A percentile compares a stretch with the other conserved stretches of the same genome.
phyloP scores from a whole-genome alignment of 1,140 invertebrate genomes.

The Drosophila lacertosa region DNA sequence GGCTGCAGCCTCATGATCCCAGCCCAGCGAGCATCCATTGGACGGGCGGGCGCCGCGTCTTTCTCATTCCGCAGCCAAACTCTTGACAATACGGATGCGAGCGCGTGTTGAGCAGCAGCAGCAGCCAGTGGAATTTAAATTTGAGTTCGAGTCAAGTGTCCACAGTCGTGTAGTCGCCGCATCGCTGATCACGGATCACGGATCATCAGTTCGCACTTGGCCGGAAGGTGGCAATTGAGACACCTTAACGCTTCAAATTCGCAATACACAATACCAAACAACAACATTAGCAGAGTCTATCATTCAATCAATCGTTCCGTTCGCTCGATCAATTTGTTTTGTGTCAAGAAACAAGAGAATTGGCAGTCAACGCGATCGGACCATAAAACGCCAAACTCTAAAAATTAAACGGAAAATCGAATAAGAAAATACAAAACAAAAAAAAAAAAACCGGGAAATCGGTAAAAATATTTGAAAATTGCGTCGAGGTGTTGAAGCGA shows the following conservation, averaged over 20 bases:
- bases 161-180: neutral
- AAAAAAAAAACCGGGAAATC: constrained; percentile 14
- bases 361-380: constrained; percentile 61
- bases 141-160: constrained; percentile 21
- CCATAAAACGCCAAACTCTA: constrained; percentile 60
- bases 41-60: constrained; percentile 30
- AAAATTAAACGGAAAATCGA: constrained; percentile 21
- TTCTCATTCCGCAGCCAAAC: constrained; percentile 69
- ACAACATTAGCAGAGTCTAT: constrained; percentile 27
- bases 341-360: constrained; percentile 26
- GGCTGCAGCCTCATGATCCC: constrained; percentile 7
- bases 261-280: constrained; percentile 37
- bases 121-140: constrained; percentile 6
- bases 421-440: constrained; percentile 8
- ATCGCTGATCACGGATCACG: constrained; percentile 3
- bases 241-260: constrained; percentile 61
- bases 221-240: constrained; percentile 74
- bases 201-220: constrained; percentile 65
- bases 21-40: constrained; percentile 28
- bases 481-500: constrained; percentile 38
- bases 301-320: constrained; percentile 53
- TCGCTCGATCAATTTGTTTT: constrained; percentile 30
- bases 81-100: constrained; percentile 67
- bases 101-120: constrained; percentile 29
- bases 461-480: constrained; percentile 35